Evolutionary conservation across 2,888 invertebrate genomes (phyloP).

Genomic region (Macrosiphum euphorbiae): DNA sequence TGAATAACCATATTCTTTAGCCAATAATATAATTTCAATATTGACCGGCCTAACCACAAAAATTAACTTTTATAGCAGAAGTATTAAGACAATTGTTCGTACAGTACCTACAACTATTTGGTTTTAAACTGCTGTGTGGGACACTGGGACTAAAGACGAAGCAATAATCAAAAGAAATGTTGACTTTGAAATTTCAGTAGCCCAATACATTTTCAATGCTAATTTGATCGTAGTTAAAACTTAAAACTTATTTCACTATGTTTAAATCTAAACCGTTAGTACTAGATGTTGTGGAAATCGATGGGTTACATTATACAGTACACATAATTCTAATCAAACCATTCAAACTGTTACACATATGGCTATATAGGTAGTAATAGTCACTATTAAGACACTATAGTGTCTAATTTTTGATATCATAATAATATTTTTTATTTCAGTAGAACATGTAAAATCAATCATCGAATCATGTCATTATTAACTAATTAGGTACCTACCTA

Average conservation of each 20-base stretch:
- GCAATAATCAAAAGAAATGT: constrained; percentile 45
- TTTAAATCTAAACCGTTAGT: constrained; percentile 36
- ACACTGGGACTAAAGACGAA: constrained; percentile 40
- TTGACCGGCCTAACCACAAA: not conserved
- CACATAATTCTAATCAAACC: constrained; percentile 49
- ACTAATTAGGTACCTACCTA: not conserved
- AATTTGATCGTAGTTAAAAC: constrained; percentile 53
- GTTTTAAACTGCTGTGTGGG: not conserved
- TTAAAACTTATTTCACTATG: constrained; percentile 49
- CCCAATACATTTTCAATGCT: constrained; percentile 34
- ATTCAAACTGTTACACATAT: constrained; percentile 10
- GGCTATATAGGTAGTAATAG: too few relatives aligned
- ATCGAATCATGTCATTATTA: not conserved
- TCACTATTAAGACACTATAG: too few relatives aligned
- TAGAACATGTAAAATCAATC: not conserved
- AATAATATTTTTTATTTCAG: not conserved
- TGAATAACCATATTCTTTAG: constrained; percentile 42
- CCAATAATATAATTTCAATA: constrained; percentile 37
- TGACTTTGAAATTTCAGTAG: constrained; percentile 47
- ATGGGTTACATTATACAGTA: constrained; percentile 41
- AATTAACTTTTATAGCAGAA: constrained; percentile 60
- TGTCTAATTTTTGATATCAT: too few relatives aligned
- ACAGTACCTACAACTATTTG: not conserved
- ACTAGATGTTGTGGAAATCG: constrained; percentile 59
- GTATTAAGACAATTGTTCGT: constrained; percentile 24